These are phyloP conservation scores for Callyntrura sp. DNA, from an alignment of 2,888 invertebrate genomes.

Conservation along the genomic window DNA sequence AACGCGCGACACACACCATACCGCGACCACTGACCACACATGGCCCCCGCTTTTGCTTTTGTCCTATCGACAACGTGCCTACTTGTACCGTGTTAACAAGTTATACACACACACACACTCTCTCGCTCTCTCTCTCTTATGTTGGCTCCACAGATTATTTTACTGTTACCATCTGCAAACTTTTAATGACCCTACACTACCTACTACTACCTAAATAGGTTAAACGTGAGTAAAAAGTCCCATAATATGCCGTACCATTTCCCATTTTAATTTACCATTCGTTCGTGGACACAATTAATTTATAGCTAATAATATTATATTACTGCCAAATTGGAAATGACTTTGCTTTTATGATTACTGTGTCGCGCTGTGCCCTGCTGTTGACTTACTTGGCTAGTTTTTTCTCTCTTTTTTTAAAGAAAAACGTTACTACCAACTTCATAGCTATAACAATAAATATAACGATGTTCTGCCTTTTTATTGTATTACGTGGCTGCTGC, in stretches of 20 bases:
- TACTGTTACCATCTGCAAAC: constrained; percentile 24
- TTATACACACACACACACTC: not conserved
- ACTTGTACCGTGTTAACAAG: not conserved
- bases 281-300: constrained; percentile 67
- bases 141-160: not conserved
- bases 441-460: constrained; percentile 46
- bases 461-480: constrained; percentile 25
- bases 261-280: constrained; percentile 58
- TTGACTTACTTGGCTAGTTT: constrained; percentile 26
- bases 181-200: constrained; percentile 48
- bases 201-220: constrained; percentile 60
- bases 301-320: constrained; percentile 62
- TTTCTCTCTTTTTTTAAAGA: not conserved
- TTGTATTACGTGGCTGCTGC: constrained; percentile 30
- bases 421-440: constrained; percentile 22
- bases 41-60: constrained; percentile 30
- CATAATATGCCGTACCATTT: constrained; percentile 40
- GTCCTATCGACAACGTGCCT: not conserved
- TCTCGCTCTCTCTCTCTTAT: not conserved
- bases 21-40: not conserved
- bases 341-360: constrained; percentile 47
- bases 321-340: constrained; percentile 69
- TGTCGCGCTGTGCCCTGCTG: constrained; percentile 27
- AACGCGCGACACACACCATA: constrained; percentile 19
- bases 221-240: constrained; percentile 64